Conservation (phyloP, 2,888 invertebrate genomes). For the Mimumesa dahlbomi region DNA sequence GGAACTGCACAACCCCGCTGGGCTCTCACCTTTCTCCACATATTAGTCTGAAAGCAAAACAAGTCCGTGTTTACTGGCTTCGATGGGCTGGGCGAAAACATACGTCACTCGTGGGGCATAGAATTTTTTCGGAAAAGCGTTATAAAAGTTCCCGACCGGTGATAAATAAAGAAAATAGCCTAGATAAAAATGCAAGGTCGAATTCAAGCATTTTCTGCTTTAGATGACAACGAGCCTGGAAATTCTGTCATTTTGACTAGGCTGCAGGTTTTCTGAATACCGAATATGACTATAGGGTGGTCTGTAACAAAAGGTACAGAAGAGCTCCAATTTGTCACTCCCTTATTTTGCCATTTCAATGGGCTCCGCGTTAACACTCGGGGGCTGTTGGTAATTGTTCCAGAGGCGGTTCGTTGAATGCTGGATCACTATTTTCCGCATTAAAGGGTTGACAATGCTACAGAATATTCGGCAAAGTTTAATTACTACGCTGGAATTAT, state of each 20-base stretch:
- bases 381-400: conserved; percentile 30
- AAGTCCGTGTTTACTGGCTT: too few relatives aligned
- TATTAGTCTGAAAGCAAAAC: conserved; percentile 81
- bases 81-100: too few relatives aligned
- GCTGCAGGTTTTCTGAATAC: conserved; percentile 15
- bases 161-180: too few relatives aligned
- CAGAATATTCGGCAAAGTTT: too few relatives aligned
- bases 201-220: not conserved
- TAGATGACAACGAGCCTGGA: conserved; percentile 38
- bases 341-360: conserved; percentile 50
- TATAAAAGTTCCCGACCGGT: too few relatives aligned
- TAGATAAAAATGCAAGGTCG: too few relatives aligned
- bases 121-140: too few relatives aligned
- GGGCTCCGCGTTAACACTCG: conserved; percentile 31
- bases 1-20: conserved; percentile 84
- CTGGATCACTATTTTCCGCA: not conserved
- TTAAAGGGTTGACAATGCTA: not conserved
- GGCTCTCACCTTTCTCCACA: conserved; percentile 84
- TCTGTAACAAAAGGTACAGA: conserved; percentile 61
- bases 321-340: conserved; percentile 61
- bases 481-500: too few relatives aligned
- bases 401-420: not conserved
- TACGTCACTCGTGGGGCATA: not conserved
- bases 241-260: conserved; percentile 22
- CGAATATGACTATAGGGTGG: conserved; percentile 24